Conservation (phyloP, 2,797 vertebrate genomes). For the Mastacembelus armatus region DNA sequence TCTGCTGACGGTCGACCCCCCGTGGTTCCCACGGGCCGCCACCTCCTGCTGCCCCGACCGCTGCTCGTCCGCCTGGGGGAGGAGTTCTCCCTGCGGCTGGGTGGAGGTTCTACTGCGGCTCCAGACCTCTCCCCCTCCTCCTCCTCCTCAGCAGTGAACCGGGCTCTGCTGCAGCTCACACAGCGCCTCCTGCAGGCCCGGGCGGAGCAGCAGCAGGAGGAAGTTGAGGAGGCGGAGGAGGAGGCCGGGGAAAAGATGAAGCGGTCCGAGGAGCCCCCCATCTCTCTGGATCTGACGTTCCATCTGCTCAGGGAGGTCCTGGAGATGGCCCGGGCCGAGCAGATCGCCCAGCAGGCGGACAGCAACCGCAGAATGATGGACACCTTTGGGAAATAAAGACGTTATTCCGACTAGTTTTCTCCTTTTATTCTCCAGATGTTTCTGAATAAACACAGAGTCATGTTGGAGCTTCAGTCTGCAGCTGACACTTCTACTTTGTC, state of each 20-base stretch:
- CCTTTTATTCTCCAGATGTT: too few species aligned
- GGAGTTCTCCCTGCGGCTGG: conserved; percentile 43
- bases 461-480: too few species aligned
- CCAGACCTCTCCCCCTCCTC: conserved; percentile 52
- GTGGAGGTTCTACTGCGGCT: conserved; percentile 1
- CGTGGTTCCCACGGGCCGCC: rapidly evolving
- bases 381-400: conserved; percentile 83
- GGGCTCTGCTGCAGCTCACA: conserved; percentile 32
- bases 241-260: conserved; percentile 7
- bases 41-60: conserved; percentile 3
- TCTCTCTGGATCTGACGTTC: conserved; percentile 94
- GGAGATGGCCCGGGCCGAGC: conserved; percentile 90
- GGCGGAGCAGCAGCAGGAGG: neutral
- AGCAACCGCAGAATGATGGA: conserved; percentile 93
- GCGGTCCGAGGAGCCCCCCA: conserved; percentile 75
- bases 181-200: conserved; percentile 30
- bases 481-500: too few species aligned
- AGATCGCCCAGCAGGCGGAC: conserved; percentile 89
- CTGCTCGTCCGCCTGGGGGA: conserved; percentile 53
- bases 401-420: too few species aligned
- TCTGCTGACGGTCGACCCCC: conserved; percentile 35
- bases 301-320: conserved; percentile 91
- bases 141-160: conserved; percentile 33
- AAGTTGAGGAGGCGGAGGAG: neutral
- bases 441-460: too few species aligned